Evolutionary conservation across 1,140 invertebrate genomes (phyloP).

Genomic region (Anadara kagoshimensis): DNA sequence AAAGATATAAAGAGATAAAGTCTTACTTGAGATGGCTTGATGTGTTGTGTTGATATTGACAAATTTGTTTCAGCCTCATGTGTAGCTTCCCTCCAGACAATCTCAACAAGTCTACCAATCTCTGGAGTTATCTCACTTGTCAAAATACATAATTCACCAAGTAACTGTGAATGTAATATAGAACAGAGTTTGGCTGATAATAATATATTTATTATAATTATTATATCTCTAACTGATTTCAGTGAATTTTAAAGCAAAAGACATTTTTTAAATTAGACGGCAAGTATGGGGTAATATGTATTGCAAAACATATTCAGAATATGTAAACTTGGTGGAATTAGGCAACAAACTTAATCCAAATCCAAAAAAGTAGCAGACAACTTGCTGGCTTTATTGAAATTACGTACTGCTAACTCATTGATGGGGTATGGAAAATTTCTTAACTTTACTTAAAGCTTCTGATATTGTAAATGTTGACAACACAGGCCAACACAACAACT

Average conservation of each 20-base stretch:
- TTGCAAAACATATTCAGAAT: too few relatives aligned
- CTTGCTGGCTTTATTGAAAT: too few relatives aligned
- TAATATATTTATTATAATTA: background rate
- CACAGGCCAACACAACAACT: too few relatives aligned
- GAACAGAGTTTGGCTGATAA: background rate
- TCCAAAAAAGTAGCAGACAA: too few relatives aligned
- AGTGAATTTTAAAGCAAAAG: background rate
- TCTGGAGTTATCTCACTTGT: conserved; percentile 23
- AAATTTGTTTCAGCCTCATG: conserved; percentile 62
- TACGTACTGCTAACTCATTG: too few relatives aligned
- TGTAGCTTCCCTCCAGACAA: conserved; percentile 67
- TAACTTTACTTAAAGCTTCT: too few relatives aligned
- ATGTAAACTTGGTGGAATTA: too few relatives aligned
- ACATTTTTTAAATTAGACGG: too few relatives aligned
- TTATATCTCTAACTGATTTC: background rate
- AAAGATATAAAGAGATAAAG: background rate
- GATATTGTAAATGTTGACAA: too few relatives aligned
- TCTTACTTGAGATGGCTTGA: conserved; percentile 57
- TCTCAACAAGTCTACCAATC: conserved; percentile 57
- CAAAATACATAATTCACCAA: conserved; percentile 35
- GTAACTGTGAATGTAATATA: conserved; percentile 19
- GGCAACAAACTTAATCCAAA: too few relatives aligned
- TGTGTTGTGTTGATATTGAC: conserved; percentile 36
- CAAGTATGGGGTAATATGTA: too few relatives aligned
- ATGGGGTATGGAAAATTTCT: too few relatives aligned